Percentiles rank a stretch among this genome's conserved stretches.
Conservation (phyloP, 2,797 vertebrate genomes). For the Pantherophis alleghaniensis region DNA sequence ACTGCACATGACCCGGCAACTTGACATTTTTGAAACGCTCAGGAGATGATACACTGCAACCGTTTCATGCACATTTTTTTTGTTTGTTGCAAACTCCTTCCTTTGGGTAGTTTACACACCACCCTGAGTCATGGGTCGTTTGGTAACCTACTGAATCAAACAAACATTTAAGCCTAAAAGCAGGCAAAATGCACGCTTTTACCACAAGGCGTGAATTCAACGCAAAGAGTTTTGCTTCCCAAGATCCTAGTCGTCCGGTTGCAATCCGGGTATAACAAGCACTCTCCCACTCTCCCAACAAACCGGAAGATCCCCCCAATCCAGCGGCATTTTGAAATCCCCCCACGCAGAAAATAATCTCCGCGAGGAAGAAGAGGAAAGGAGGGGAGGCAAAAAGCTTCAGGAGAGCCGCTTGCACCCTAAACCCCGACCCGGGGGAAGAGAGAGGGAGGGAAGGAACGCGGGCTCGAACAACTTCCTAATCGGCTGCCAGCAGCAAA, state of each 20-base stretch:
- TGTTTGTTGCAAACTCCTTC: neutral
- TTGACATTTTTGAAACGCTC: neutral
- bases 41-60: neutral
- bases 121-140: neutral
- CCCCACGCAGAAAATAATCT: neutral
- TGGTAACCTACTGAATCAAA: neutral
- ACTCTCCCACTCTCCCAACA: neutral
- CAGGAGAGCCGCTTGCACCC: slow-evolving; percentile 24
- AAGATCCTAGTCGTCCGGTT: neutral
- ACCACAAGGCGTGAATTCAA: neutral
- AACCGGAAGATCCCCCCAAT: neutral
- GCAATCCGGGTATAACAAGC: neutral
- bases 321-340: neutral
- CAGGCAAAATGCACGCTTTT: neutral
- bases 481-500: neutral
- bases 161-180: neutral
- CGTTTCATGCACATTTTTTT: neutral
- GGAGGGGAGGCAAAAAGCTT: neutral
- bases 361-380: neutral
- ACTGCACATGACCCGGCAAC: neutral
- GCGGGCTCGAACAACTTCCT: slow-evolving; percentile 1
- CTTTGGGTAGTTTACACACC: neutral
- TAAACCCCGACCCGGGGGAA: neutral
- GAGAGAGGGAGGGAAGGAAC: neutral
- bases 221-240: neutral